A percentile compares a stretch with the other conserved stretches of the same genome.
Evolutionary conservation across 2,113 vertebrate species (phyloP).

Genomic region (Marcusenius ussheri): DNA sequence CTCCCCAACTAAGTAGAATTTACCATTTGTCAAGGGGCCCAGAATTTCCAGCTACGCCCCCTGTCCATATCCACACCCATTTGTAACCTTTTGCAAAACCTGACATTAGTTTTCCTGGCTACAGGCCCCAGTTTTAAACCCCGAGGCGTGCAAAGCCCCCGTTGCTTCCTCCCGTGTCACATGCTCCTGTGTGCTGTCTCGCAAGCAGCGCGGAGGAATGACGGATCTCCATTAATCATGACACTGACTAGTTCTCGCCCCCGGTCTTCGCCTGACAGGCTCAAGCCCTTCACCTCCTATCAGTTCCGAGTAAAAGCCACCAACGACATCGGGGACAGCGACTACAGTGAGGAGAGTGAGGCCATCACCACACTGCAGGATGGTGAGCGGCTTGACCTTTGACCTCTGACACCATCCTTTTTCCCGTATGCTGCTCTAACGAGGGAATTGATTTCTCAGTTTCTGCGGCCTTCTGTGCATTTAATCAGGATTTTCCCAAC

Average conservation of each 20-base stretch:
- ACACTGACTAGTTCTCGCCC: not conserved
- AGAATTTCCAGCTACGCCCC: not conserved
- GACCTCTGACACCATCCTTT: not conserved
- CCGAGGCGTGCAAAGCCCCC: not conserved
- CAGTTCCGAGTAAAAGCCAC: conserved; percentile 93
- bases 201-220: not conserved
- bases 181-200: not conserved
- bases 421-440: not conserved
- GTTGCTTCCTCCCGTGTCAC: not conserved
- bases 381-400: conserved; percentile 56
- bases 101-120: not conserved
- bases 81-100: not conserved
- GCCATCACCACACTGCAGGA: conserved; percentile 93
- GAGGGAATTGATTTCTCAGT: not conserved
- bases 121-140: not conserved
- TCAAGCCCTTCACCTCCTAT: conserved; percentile 96
- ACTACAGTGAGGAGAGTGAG: conserved; percentile 89
- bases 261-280: conserved; percentile 51
- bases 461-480: not conserved
- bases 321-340: conserved; percentile 95
- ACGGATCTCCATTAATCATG: not conserved
- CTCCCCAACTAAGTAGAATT: not conserved
- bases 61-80: not conserved
- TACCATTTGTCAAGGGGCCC: not conserved
- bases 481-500: not conserved